These are phyloP conservation scores for Bubalus kerabau DNA, from an alignment of 2,113 vertebrate species.

Conservation along the genomic window DNA sequence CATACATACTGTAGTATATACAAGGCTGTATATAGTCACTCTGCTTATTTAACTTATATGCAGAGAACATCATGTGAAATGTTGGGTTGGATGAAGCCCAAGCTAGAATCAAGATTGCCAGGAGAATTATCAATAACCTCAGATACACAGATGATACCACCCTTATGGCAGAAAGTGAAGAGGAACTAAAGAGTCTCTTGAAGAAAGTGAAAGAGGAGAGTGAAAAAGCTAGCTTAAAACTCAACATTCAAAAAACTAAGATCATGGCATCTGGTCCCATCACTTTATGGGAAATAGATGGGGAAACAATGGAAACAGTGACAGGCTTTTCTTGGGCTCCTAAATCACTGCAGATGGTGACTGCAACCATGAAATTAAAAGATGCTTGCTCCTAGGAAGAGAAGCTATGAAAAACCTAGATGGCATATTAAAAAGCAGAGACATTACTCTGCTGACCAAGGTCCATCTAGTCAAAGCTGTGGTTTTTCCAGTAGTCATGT, in stretches of 20 bases:
- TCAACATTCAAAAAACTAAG: background rate
- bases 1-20: background rate
- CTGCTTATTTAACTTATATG: background rate
- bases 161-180: background rate
- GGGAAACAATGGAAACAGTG: background rate
- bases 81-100: background rate
- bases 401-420: background rate
- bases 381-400: background rate
- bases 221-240: background rate
- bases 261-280: background rate
- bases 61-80: background rate
- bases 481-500: background rate
- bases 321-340: background rate
- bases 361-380: background rate
- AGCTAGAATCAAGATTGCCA: background rate
- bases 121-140: background rate
- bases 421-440: background rate
- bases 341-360: background rate
- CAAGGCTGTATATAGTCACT: background rate
- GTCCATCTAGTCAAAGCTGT: background rate
- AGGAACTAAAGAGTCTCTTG: background rate
- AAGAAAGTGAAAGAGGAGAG: background rate
- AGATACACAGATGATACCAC: background rate
- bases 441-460: background rate
- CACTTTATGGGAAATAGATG: background rate